Conservation (phyloP, 1,140 invertebrate species). For the Euborellia annulipes region DNA sequence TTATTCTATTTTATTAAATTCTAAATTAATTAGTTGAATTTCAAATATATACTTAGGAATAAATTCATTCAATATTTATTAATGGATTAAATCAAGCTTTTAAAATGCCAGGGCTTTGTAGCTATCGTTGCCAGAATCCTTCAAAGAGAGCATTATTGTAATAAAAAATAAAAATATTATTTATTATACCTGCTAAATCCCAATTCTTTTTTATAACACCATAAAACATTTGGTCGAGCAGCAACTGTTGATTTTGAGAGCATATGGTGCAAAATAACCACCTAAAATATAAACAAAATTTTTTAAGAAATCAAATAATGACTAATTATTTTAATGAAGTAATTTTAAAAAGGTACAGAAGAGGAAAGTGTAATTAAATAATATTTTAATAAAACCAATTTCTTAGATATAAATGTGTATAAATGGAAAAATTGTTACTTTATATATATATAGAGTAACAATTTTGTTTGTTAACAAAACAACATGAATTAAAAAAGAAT, state of each 20-base stretch:
- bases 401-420: neutral
- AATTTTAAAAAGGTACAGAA: neutral
- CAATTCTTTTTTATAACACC: constrained; percentile 98
- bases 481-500: no score
- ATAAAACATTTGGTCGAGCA: constrained; percentile 80
- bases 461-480: neutral
- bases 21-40: no score
- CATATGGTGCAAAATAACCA: constrained; percentile 95
- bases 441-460: neutral
- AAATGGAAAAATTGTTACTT: neutral
- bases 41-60: no score
- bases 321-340: neutral
- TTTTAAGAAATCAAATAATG: neutral
- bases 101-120: no score
- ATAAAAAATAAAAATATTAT: constrained; percentile 17
- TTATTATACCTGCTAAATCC: constrained; percentile 85
- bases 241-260: constrained; percentile 85
- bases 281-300: constrained; percentile 34
- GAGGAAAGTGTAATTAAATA: neutral
- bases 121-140: no score
- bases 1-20: no score
- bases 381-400: neutral
- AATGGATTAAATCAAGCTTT: no score
- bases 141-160: neutral
- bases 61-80: no score